A percentile compares a stretch with the other conserved stretches of the same genome.
phyloP scores from a whole-genome alignment of 2,888 invertebrate genomes.

The Apoderus coryli region DNA sequence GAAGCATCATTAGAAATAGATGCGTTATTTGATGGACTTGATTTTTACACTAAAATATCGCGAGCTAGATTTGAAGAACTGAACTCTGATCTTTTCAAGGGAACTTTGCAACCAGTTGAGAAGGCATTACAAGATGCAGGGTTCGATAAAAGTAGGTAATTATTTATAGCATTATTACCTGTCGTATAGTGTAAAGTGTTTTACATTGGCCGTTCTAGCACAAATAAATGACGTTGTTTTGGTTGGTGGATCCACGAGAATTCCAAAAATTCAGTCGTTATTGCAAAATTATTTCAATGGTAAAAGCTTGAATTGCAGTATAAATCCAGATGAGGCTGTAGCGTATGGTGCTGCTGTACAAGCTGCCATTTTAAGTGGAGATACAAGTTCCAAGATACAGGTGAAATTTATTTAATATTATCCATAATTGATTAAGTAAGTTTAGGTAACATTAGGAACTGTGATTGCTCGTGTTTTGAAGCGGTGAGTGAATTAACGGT shows the following conservation, averaged over 20 bases:
- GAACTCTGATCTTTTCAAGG: conserved; percentile 54
- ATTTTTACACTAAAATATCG: conserved; percentile 54
- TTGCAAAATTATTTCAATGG: conserved; percentile 63
- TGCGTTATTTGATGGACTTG: conserved; percentile 35
- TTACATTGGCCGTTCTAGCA: too few relatives aligned
- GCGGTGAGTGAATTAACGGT: too few relatives aligned
- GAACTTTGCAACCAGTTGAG: conserved; percentile 63
- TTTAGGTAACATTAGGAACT: too few relatives aligned
- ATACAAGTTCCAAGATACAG: conserved; percentile 41
- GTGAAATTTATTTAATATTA: conserved; percentile 5
- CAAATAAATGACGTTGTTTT: conserved; percentile 71
- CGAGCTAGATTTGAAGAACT: conserved; percentile 66
- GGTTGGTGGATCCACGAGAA: conserved; percentile 69
- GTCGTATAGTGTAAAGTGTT: too few relatives aligned
- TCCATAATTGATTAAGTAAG: conserved; percentile 48
- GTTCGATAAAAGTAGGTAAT: conserved; percentile 53
- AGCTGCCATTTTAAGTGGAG: conserved; percentile 55
- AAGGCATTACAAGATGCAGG: conserved; percentile 65
- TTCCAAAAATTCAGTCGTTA: conserved; percentile 63
- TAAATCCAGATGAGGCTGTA: conserved; percentile 71
- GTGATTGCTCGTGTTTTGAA: too few relatives aligned
- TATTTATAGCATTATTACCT: too few relatives aligned
- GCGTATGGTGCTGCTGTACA: conserved; percentile 66
- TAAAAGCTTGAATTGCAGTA: conserved; percentile 55
- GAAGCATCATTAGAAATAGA: conserved; percentile 39